Conservation (phyloP, 2,113 vertebrate genomes). For the Cebidichthys violaceus region DNA sequence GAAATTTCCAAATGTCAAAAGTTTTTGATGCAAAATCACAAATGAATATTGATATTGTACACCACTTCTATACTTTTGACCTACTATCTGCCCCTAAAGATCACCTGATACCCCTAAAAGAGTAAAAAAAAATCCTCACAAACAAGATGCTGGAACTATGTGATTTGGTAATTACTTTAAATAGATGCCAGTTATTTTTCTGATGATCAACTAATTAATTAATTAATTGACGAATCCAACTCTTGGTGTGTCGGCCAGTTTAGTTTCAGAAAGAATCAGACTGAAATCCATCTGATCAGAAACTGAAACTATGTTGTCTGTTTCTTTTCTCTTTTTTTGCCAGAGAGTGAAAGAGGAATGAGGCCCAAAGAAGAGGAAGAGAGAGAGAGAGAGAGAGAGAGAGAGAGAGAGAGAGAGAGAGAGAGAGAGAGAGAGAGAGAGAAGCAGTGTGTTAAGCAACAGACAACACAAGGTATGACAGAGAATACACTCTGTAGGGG, state of each 20-base stretch:
- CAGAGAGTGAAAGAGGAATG: conserved; percentile 53
- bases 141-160: neutral
- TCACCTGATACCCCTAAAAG: no score
- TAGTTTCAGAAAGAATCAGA: neutral
- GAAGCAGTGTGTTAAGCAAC: conserved; percentile 14
- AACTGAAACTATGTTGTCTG: neutral
- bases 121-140: neutral
- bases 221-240: neutral
- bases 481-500: neutral
- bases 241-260: neutral
- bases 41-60: no score
- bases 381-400: neutral
- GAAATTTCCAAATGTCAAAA: no score
- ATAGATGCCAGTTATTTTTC: neutral
- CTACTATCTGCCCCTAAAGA: no score
- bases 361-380: conserved; percentile 57
- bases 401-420: conserved; percentile 7
- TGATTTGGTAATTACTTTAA: neutral
- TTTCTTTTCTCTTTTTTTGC: neutral
- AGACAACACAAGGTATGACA: conserved; percentile 38
- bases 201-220: neutral
- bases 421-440: neutral
- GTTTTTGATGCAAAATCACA: no score
- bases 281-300: neutral
- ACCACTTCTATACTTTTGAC: no score